A percentile compares a stretch with the other conserved stretches of the same genome.
These are phyloP conservation scores for Sarcophaga subvicina DNA, from an alignment of 2,888 invertebrate species.

Conservation along the genomic window DNA sequence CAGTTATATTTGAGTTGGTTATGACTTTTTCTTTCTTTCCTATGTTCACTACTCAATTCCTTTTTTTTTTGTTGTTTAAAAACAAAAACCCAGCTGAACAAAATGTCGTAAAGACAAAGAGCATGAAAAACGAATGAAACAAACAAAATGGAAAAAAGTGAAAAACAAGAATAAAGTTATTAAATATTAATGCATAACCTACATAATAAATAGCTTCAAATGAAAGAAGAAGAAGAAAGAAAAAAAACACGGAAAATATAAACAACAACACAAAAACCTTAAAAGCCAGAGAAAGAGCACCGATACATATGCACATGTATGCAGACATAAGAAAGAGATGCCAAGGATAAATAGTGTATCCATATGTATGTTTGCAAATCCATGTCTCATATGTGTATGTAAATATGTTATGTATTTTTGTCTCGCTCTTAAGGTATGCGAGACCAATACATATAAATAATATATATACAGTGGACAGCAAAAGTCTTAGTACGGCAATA, in stretches of 20 bases:
- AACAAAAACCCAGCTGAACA: not conserved
- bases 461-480: not conserved
- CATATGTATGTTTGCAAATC: too few relatives aligned
- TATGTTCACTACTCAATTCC: not conserved
- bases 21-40: not conserved
- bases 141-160: conserved; percentile 20
- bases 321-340: not conserved
- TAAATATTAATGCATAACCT: conserved; percentile 50
- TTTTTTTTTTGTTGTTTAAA: not conserved
- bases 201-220: conserved; percentile 28
- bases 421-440: not conserved
- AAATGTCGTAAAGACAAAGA: not conserved
- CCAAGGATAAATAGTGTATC: not conserved
- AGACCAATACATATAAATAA: conserved; percentile 18
- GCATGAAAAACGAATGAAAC: not conserved
- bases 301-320: not conserved
- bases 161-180: conserved; percentile 22
- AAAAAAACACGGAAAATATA: not conserved
- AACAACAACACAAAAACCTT: not conserved
- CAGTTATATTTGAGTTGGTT: not conserved
- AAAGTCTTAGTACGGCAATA: too few relatives aligned
- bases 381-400: too few relatives aligned
- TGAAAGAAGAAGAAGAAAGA: conserved; percentile 3
- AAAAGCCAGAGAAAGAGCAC: not conserved
- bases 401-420: not conserved